Evolutionary conservation across 2,797 vertebrate genomes (phyloP).

Genomic region (Xiphophorus birchmanni): DNA sequence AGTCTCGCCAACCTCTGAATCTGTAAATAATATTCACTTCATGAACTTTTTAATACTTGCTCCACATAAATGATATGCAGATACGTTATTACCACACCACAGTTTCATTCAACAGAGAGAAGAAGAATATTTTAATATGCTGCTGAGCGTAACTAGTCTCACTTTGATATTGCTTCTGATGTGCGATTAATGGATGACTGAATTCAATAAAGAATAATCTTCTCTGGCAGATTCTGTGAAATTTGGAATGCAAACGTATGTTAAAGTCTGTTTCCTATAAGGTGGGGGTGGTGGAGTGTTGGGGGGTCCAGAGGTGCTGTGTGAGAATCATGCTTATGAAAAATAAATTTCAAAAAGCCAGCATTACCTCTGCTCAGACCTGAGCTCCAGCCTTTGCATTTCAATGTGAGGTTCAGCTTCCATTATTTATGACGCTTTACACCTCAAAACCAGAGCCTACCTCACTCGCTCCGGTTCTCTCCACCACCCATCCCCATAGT

Average conservation of each 20-base stretch:
- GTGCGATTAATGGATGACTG: conserved; percentile 55
- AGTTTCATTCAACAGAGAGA: conserved; percentile 32
- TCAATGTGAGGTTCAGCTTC: conserved; percentile 82
- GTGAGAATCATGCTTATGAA: conserved; percentile 71
- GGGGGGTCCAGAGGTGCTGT: not conserved
- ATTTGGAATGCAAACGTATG: conserved; percentile 66
- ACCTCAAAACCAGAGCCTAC: conserved; percentile 79
- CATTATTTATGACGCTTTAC: conserved; percentile 86
- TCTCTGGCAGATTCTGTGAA: conserved; percentile 47
- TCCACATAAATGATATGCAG: conserved; percentile 49
- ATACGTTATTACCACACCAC: conserved; percentile 33
- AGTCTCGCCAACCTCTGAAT: conserved; percentile 2
- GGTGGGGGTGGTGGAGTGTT: conserved; percentile 11
- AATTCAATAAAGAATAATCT: conserved; percentile 58
- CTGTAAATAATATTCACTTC: conserved; percentile 8
- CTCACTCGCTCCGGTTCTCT: conserved; percentile 50
- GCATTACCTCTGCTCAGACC: conserved; percentile 81
- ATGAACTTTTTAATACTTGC: conserved; percentile 45
- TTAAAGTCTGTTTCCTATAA: conserved; percentile 54
- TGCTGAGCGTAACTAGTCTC: conserved; percentile 44
- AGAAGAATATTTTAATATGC: conserved; percentile 49
- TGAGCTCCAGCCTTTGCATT: conserved; percentile 83
- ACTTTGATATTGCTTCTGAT: conserved; percentile 62
- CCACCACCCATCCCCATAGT: conserved; percentile 79
- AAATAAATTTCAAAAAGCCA: conserved; percentile 84